Evolutionary conservation across 2,113 vertebrate species (phyloP), one percentile per base, ranked within the genome.

Genomic region (Otis tarda): DNA sequence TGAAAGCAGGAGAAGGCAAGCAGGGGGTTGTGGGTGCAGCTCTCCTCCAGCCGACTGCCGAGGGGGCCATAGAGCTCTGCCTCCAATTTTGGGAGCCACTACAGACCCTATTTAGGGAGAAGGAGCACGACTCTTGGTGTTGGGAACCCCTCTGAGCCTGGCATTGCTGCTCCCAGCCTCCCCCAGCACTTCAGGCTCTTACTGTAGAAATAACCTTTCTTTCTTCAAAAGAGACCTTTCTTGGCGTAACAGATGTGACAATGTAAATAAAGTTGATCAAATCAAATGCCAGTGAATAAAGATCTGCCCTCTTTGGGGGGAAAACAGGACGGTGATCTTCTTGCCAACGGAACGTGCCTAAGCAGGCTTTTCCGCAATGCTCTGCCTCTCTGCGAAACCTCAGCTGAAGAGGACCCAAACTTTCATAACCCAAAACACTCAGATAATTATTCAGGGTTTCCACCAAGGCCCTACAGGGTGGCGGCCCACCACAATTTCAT

Each of bases 401-500:
- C 9, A 2, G n/a, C 64, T 89, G 75, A 89, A 77, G 63, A 70
- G 31, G 69, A 60, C 31, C 35, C 89, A 63, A 80, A 61, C 83
- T 87, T 83, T 86, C 53, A 84, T 43, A 82, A 92, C 67, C 39
- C 74, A 53, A 93, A 95, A 82, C 81, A 79, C 71, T 82, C 86
- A 95, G 76, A 87, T 78, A 93, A 92, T 95, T 95, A 96, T 94
- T 94, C 91, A 93, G 74, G 30, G 39, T 94, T 97, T 94, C 86
- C 92, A 96, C 80, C 76, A 90, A 96, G 92, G 78, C 79, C 65
- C 90, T 95, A 78, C 83, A 90, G 86, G 87, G 94, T 95, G 93
- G 96, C 0, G 31, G 81, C 92, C 87, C 75, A 95, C 82, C 92
- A 61, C 92, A 93, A 89, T 93, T 95, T 76, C 92, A 96, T 92